Evolutionary conservation across 2,113 vertebrate species (phyloP), one percentile per base, ranked within the genome.

Genomic region (Noturus placidus): DNA sequence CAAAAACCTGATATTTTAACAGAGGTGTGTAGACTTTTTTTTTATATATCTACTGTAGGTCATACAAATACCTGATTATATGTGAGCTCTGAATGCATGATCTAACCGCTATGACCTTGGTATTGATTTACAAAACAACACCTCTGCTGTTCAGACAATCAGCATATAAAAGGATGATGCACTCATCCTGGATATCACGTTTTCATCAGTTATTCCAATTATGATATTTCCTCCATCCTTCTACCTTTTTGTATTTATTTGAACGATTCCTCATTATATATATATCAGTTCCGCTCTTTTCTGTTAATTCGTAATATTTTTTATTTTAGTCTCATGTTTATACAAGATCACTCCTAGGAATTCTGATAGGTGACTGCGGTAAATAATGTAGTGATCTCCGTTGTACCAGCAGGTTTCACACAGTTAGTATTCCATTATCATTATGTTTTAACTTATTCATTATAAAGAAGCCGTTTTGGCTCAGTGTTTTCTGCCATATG

Each of bases 101-200:
- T 46, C 46, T 46, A 80, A 25, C 27, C 52, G n/a, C 56, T 59
- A 8, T 79, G 33, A 42, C 33, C 3, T 82, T 86, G 52, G 61
- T 52, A 35, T n/a, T 76, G 22, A n/a, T 50, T 50, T 81, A 84
- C 72, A 82, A 52, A 54, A 87, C 63, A 70, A 85, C 46, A 83
- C 78, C 63, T 91, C 89, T 89, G 79, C 87, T 76, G 67, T 91
- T 88, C 87, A 90, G 90, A 92, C 90, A 91, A 92, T 92, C 91
- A 91, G 83, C 77, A 65, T 87, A 57, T 52, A 85, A 82, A 19
- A 56, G 33, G 52, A 87, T 86, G 63, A 35, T 82, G 88, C 79
- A 52, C 79, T 88, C 59, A n/a, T 83, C 70, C 82, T 88, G 81
- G 65, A 72, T 25, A 22, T 91, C 83, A 74, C 20, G 6, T 22